phyloP scores from a whole-genome alignment of 1,140 invertebrate genomes.

The Drosophila dunni region DNA sequence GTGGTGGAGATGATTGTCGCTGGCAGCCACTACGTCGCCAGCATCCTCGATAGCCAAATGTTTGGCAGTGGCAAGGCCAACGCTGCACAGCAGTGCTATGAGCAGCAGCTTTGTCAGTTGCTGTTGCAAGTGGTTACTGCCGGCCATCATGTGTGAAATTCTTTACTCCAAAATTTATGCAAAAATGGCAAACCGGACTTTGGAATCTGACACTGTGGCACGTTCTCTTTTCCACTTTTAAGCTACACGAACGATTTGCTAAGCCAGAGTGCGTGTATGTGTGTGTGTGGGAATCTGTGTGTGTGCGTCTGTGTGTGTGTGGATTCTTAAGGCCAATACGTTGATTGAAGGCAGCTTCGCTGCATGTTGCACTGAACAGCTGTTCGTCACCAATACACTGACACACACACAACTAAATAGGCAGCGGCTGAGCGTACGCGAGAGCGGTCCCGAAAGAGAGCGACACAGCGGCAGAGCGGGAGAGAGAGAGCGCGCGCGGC shows the following conservation, averaged over 20 bases:
- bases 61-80: constrained; percentile 50
- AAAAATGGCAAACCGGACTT: constrained; percentile 25
- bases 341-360: constrained; percentile 38
- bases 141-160: constrained; percentile 51
- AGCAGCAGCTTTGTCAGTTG: constrained; percentile 48
- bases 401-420: constrained; percentile 30
- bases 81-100: constrained; percentile 55
- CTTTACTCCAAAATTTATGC: constrained; percentile 28
- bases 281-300: not conserved
- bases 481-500: constrained; percentile 1
- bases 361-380: constrained; percentile 68
- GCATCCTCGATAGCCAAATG: constrained; percentile 47
- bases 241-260: not conserved
- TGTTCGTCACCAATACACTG: constrained; percentile 67
- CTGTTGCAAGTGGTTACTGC: constrained; percentile 1
- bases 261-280: constrained; percentile 11
- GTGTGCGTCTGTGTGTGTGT: constrained; percentile 12
- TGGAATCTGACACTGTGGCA: constrained; percentile 1
- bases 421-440: constrained; percentile 24
- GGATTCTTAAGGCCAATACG: constrained; percentile 19
- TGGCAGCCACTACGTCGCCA: constrained; percentile 34
- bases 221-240: constrained; percentile 5
- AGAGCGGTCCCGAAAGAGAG: constrained; percentile 21
- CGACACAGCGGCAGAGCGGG: constrained; percentile 13
- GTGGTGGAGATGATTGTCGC: constrained; percentile 21